phyloP scores from a whole-genome alignment of 1,140 invertebrate genomes.

The Pygmarrhopalites habei region DNA sequence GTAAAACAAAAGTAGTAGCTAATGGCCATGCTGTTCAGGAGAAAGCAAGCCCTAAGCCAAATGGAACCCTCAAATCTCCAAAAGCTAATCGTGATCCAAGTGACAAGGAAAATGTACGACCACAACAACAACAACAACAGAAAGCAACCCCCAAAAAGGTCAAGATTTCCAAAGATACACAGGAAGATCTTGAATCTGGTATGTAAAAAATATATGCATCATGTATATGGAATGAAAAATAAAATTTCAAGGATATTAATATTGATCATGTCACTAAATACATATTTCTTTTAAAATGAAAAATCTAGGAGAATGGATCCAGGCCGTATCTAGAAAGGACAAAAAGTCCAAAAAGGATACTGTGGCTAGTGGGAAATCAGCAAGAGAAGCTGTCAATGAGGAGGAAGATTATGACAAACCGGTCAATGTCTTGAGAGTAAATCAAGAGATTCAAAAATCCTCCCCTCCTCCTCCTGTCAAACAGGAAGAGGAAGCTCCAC shows the following conservation, averaged over 20 bases:
- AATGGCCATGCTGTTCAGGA: conserved; percentile 31
- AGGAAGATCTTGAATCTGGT: conserved; percentile 33
- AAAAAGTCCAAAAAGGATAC: conserved; percentile 16
- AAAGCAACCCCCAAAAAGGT: conserved; percentile 28
- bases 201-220: neutral
- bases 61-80: conserved; percentile 3
- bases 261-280: neutral
- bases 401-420: neutral
- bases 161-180: conserved; percentile 5
- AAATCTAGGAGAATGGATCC: conserved; percentile 27
- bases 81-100: conserved; percentile 9
- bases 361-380: neutral
- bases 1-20: conserved; percentile 22
- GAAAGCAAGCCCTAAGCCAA: conserved; percentile 7
- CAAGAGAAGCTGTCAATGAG: neutral
- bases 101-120: conserved; percentile 30
- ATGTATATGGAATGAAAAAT: neutral
- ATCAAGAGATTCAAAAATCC: neutral
- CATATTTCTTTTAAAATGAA: neutral
- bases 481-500: conserved; percentile 9
- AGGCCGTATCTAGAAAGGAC: conserved; percentile 26
- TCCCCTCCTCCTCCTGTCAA: neutral
- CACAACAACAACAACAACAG: neutral
- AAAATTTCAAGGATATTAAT: neutral
- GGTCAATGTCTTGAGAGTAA: neutral